These are phyloP conservation scores for Planiliza haematocheilus DNA, from an alignment of 2,113 vertebrate genomes.

Conservation along the genomic window DNA sequence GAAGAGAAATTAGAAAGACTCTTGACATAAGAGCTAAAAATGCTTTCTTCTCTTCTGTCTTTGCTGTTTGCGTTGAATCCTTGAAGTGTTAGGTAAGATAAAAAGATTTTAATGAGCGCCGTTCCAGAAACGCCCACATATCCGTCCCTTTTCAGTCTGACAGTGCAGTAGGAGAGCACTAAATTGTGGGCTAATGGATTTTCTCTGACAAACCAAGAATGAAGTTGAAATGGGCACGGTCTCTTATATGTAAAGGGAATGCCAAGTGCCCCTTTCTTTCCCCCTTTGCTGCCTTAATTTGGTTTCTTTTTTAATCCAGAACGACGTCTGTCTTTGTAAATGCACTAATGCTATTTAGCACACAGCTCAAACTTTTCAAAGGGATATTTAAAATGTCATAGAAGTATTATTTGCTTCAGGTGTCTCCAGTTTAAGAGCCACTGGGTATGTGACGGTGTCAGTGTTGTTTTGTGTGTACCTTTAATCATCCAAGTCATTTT, in stretches of 20 bases:
- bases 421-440: slow-evolving; percentile 1
- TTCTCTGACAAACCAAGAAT: slow-evolving; percentile 45
- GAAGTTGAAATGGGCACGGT: slow-evolving; percentile 44
- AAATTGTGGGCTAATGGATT: slow-evolving; percentile 66
- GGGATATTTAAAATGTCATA: neutral
- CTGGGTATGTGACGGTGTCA: neutral
- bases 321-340: slow-evolving; percentile 11
- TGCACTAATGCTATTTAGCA: neutral
- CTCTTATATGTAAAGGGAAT: slow-evolving; percentile 42
- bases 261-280: slow-evolving; percentile 24
- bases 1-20: slow-evolving; percentile 1
- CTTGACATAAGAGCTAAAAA: slow-evolving; percentile 21
- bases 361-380: neutral
- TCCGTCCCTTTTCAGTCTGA: slow-evolving; percentile 34
- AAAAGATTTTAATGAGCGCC: slow-evolving; percentile 68
- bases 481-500: slow-evolving; percentile 8
- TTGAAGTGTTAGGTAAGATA: slow-evolving; percentile 58
- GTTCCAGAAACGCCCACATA: slow-evolving; percentile 52
- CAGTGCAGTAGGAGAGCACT: slow-evolving; percentile 44
- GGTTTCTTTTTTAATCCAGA: neutral
- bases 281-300: slow-evolving; percentile 10
- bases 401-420: neutral
- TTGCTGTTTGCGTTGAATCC: slow-evolving; percentile 44
- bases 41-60: slow-evolving; percentile 25
- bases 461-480: slow-evolving; percentile 19